Evolutionary conservation across 1,140 invertebrate species (phyloP), one percentile per base, ranked within the genome.

Genomic region (Leucophenga varia): DNA sequence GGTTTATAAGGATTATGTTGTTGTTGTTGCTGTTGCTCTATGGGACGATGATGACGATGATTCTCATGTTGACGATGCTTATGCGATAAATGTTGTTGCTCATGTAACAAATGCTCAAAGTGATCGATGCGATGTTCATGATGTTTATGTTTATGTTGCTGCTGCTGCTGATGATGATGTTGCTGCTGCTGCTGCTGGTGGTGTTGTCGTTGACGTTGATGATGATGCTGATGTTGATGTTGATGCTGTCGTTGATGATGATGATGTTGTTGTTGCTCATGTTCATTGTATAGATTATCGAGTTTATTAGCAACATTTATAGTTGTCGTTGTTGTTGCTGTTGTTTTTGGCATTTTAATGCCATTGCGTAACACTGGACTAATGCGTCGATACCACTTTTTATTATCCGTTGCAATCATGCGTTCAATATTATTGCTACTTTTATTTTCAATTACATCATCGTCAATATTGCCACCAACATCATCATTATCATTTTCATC

Each of bases 341-440:
- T 3, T 54, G 35, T 4, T 48, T 52, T 52, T 1, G 41, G 43
- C 20, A 39, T 52, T 12, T 69, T 70, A 9, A 70, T 41, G 9
- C 65, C 67, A 17, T 70, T 71, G 5, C 67, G 32, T 8, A 71
- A 17, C 3, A 71, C 59, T 2, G 67, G 67, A 55, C 61, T 71
- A 2, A 70, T 52, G 8, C 67, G 51, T 8, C 61, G 57, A 57
- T 70, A 71, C 67, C 67, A 71, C 7, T 57, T 57, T 16, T 39
- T 57, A 38, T 71, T 67, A 25, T 64, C 59, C 10, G 44, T 55
- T 18, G 61, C 61, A 18, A 64, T 64, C 32, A 69, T 22, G 1
- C 67, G 63, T 22, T 71, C 61, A 52, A 60, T 61, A 39, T 39
- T 18, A 39, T 36, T 34, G 10, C 38, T 37, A 7, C 25, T 31